Base-by-base conservation (phyloP, 2,113 vertebrate genomes). In the Polypterus senegalus region DNA sequence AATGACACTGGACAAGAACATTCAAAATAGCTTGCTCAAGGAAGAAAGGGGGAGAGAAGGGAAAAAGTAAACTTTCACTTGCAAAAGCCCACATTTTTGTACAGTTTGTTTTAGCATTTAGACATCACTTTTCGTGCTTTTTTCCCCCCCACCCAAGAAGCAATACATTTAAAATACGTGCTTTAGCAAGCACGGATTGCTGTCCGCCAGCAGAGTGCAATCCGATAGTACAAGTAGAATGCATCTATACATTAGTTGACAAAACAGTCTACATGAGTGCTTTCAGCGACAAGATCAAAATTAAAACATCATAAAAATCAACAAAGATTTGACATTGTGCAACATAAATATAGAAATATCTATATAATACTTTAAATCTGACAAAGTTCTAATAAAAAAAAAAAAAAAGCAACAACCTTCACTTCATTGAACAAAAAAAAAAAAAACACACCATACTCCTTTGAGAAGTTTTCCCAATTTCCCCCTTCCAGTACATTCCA, bases 51-150 rank as follows among this genome's bases (percentile, higher is more conserved):
- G 81, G 72, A 75, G 75, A 73, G 76, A 73, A 82, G 68, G 9
- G 56, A 76, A 78, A 93, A 90, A 93, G 90, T 93, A 96, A 96
- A 97, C 92, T 85, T 94, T 93, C 91, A 97, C 92, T 92, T 94
- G 84, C 86, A 90, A 87, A 77, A 81, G 71, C 57, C 76, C 57
- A 76, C 74, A 76, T 78, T 77, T 81, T 70, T 77, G 87, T 92
- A 96, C 91, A 95, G 92, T 94, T 86, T 83, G 87, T 73, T 75
- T 84, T 92, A 92, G 89, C 89, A 83, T 87, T 89, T 88, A 88
- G 85, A 89, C 87, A 91, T 94, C 92, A 94, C 90, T 88, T 92
- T 86, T 91, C 27, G 27, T 27, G 27, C 27, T 91, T 87, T 93
- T 90, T 92, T 88, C 84, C 27, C 27, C 27, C 27, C 27, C 27